phyloP scores from a whole-genome alignment of 2,113 vertebrate species.

The Crotalus viridis region DNA sequence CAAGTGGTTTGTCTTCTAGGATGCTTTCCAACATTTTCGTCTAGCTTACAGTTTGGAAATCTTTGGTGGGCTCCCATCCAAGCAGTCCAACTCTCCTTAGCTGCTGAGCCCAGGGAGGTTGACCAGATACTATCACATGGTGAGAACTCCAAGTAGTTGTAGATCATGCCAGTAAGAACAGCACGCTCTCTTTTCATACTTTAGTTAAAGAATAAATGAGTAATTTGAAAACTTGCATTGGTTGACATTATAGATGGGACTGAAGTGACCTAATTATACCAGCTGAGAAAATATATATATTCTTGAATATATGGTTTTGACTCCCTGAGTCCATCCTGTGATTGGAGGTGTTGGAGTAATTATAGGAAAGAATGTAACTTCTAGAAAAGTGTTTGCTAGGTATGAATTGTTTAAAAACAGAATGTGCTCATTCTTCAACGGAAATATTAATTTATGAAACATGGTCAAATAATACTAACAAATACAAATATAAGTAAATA shows the following conservation, averaged over 20 bases:
- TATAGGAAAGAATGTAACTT: neutral
- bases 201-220: neutral
- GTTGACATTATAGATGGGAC: neutral
- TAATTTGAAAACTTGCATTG: neutral
- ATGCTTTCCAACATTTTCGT: neutral
- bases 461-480: neutral
- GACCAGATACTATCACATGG: neutral
- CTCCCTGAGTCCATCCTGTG: neutral
- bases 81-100: neutral
- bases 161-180: neutral
- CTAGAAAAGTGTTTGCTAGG: neutral
- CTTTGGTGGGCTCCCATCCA: neutral
- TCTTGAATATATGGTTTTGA: neutral
- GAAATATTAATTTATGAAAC: neutral
- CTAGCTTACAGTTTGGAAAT: neutral
- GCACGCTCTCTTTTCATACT: neutral
- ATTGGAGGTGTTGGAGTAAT: neutral
- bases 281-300: neutral
- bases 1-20: neutral
- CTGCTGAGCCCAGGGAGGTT: neutral
- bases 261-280: neutral
- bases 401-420: neutral
- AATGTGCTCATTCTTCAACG: neutral
- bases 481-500: neutral
- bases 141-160: neutral